Conservation (phyloP, 2,113 vertebrate species). For the Atrichornis clamosus region DNA sequence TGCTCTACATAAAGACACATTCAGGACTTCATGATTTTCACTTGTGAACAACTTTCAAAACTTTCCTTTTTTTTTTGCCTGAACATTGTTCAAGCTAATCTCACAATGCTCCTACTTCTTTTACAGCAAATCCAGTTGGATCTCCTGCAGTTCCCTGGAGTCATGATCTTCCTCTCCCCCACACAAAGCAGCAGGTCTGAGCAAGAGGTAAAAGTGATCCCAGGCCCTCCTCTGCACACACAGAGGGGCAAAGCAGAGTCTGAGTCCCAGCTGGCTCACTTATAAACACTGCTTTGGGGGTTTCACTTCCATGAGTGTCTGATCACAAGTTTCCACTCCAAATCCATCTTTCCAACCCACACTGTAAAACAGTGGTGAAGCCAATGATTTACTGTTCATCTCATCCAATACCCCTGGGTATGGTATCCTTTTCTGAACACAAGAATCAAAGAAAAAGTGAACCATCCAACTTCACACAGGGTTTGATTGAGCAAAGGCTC, state of each 20-base stretch:
- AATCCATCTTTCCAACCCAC: not conserved
- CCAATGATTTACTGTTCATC: not conserved
- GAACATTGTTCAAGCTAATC: not conserved
- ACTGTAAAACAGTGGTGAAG: accelerated
- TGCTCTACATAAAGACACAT: accelerated
- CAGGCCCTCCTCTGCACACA: not conserved
- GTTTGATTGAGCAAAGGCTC: not conserved
- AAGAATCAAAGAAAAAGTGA: not conserved
- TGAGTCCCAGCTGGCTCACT: not conserved
- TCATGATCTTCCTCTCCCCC: not conserved
- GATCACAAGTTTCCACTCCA: not conserved
- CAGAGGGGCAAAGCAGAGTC: not conserved
- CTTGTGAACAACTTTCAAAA: not conserved
- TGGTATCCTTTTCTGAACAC: not conserved
- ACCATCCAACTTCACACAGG: not conserved
- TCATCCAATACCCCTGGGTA: not conserved
- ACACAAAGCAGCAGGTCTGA: not conserved
- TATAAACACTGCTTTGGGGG: not conserved
- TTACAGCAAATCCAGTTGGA: not conserved
- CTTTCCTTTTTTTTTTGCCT: not conserved
- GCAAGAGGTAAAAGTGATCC: not conserved
- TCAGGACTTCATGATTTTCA: not conserved
- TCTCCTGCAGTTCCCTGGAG: not conserved
- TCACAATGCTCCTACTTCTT: accelerated
- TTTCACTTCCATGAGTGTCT: not conserved